These are phyloP conservation scores for Anarrhichthys ocellatus DNA, from an alignment of 2,113 vertebrate genomes.

Conservation along the genomic window DNA sequence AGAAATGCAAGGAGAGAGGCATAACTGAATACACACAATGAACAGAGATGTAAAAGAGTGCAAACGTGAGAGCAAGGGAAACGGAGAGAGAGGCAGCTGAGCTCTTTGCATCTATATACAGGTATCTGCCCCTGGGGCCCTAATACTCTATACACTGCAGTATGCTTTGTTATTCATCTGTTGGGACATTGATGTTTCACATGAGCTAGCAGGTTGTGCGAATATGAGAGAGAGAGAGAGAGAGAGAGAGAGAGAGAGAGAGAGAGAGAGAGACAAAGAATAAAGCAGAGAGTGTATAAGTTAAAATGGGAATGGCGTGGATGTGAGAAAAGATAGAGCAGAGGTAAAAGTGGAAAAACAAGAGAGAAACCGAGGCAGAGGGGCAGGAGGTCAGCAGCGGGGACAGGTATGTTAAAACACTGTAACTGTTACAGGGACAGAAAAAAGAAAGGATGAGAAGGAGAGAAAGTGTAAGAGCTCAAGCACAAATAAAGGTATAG, in stretches of 20 bases:
- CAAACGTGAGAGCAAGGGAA: neutral
- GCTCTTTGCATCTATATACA: slow-evolving; percentile 56
- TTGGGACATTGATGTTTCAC: slow-evolving; percentile 69
- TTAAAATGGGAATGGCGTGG: slow-evolving; percentile 32
- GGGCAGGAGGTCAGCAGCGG: slow-evolving; percentile 4
- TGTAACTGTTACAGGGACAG: neutral
- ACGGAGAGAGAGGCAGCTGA: slow-evolving; percentile 20
- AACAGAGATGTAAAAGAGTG: slow-evolving; percentile 6
- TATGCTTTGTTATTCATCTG: slow-evolving; percentile 69
- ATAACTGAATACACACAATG: slow-evolving; percentile 9
- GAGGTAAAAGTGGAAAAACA: slow-evolving; percentile 37
- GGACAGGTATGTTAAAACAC: neutral
- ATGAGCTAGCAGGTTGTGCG: slow-evolving; percentile 54
- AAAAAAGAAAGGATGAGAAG: neutral
- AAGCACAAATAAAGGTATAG: neutral
- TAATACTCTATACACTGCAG: slow-evolving; percentile 69
- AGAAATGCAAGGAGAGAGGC: slow-evolving; percentile 2
- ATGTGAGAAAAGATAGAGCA: slow-evolving; percentile 16
- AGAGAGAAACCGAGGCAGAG: neutral
- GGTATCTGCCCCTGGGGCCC: slow-evolving; percentile 61
- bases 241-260: neutral
- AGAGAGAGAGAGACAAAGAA: neutral
- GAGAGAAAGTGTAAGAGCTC: neutral
- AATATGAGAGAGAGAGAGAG: neutral
- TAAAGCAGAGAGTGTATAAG: slow-evolving; percentile 17